Percentiles rank a stretch among this genome's conserved stretches.
These are phyloP conservation scores for Napeogenes inachia DNA, from an alignment of 2,888 invertebrate genomes.

Conservation along the genomic window DNA sequence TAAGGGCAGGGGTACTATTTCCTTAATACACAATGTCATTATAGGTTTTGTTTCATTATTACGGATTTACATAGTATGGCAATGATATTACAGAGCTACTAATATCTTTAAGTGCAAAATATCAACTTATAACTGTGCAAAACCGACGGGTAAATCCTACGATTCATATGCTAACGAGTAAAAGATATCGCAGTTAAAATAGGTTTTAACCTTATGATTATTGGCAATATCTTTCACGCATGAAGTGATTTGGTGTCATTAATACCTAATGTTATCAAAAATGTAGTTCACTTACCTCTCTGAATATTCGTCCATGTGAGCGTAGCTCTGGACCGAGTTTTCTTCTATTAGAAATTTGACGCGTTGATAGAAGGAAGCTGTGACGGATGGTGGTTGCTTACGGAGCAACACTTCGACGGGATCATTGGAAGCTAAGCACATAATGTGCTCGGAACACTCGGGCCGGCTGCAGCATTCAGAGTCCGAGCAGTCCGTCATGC, in stretches of 20 bases:
- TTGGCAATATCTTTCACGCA: conserved; percentile 63
- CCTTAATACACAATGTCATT: conserved; percentile 48
- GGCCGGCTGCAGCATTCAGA: conserved; percentile 97
- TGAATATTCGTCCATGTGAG: conserved; percentile 97
- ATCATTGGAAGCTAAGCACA: conserved; percentile 97
- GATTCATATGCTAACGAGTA: conserved; percentile 46
- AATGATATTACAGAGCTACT: conserved; percentile 69
- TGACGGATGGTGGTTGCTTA: conserved; percentile 97
- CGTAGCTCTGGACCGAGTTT: conserved; percentile 98
- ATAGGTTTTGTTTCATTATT: conserved; percentile 33
- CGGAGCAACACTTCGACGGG: conserved; percentile 97
- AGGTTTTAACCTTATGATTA: conserved; percentile 27
- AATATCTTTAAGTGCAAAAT: conserved; percentile 71
- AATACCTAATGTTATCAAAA: conserved; percentile 35
- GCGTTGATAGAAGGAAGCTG: conserved; percentile 97
- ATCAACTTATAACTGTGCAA: conserved; percentile 66
- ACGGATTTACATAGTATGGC: conserved; percentile 60
- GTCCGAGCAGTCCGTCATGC: conserved; percentile 98
- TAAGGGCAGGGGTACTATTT: conserved; percentile 69
- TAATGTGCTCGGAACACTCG: conserved; percentile 91
- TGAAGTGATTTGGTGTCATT: conserved; percentile 66
- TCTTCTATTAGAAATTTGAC: conserved; percentile 99
- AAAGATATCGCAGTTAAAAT: conserved; percentile 52
- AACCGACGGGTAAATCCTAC: conserved; percentile 60
- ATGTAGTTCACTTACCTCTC: conserved; percentile 89